These are phyloP conservation scores for Leguminivora glycinivorella DNA, from an alignment of 1,140 invertebrate species.

Conservation along the genomic window DNA sequence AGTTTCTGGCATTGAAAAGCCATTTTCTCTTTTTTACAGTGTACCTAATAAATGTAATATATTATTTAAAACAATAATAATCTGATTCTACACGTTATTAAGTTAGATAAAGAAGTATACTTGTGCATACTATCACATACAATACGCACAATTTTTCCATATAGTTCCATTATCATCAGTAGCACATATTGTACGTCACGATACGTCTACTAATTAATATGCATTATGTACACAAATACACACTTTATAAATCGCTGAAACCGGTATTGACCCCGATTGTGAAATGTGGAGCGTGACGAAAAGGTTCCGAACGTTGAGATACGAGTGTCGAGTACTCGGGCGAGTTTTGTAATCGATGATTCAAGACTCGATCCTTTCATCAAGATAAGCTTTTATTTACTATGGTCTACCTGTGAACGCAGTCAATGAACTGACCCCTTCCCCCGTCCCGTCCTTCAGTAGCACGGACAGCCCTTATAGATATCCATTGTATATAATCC, in stretches of 20 bases:
- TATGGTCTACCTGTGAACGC: neutral
- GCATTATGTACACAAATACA: conserved; percentile 7
- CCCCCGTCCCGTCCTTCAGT: too few species aligned
- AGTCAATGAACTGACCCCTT: neutral
- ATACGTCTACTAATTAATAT: conserved; percentile 22
- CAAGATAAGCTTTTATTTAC: neutral
- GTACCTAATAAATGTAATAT: too few species aligned
- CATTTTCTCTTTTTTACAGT: too few species aligned
- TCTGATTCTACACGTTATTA: too few species aligned
- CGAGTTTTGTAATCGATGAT: conserved; percentile 6
- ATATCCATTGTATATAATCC: too few species aligned
- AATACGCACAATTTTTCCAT: too few species aligned
- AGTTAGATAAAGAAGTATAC: too few species aligned
- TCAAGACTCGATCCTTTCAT: neutral
- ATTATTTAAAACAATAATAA: too few species aligned
- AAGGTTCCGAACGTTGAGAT: conserved; percentile 33
- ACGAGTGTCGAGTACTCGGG: neutral
- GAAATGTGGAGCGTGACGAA: conserved; percentile 64
- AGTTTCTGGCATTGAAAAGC: too few species aligned
- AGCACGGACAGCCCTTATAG: too few species aligned
- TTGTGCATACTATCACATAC: too few species aligned
- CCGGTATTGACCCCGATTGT: conserved; percentile 64
- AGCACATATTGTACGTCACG: neutral
- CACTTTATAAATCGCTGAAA: conserved; percentile 38
- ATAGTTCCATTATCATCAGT: neutral